A percentile compares a stretch with the other conserved stretches of the same genome.
phyloP scores from a whole-genome alignment of 2,797 vertebrate species.

The Yasuhikotakia modesta region DNA sequence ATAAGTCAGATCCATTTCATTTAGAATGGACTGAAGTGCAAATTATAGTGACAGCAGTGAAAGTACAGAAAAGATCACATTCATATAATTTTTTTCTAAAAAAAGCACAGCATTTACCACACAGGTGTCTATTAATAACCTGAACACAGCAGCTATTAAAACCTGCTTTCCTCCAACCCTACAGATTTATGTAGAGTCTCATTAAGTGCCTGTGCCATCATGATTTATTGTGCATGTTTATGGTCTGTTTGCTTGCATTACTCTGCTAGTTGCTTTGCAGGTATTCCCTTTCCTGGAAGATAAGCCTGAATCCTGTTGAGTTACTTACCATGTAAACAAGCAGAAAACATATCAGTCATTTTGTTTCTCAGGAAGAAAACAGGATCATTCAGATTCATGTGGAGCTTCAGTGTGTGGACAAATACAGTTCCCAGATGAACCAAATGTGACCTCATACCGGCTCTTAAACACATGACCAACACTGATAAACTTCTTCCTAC shows the following conservation, averaged over 20 bases:
- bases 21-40: too few relatives aligned
- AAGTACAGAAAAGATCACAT: not conserved
- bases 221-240: constrained; percentile 25
- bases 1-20: not conserved
- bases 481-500: not conserved
- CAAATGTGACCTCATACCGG: not conserved
- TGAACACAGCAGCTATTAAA: not conserved
- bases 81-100: too few relatives aligned
- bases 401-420: not conserved
- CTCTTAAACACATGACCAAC: not conserved
- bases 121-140: not conserved
- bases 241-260: constrained; percentile 33
- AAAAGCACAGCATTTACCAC: too few relatives aligned
- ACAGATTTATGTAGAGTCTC: not conserved
- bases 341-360: constrained; percentile 10
- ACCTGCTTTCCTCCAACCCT: not conserved
- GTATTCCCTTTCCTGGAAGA: constrained; percentile 32
- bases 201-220: not conserved
- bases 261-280: constrained; percentile 27
- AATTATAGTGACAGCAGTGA: too few relatives aligned
- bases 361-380: constrained; percentile 7
- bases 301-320: not conserved
- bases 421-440: not conserved
- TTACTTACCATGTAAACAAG: not conserved
- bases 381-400: not conserved